Evolutionary conservation across 1,140 invertebrate species (phyloP).

Genomic region (Fopius arisanus): DNA sequence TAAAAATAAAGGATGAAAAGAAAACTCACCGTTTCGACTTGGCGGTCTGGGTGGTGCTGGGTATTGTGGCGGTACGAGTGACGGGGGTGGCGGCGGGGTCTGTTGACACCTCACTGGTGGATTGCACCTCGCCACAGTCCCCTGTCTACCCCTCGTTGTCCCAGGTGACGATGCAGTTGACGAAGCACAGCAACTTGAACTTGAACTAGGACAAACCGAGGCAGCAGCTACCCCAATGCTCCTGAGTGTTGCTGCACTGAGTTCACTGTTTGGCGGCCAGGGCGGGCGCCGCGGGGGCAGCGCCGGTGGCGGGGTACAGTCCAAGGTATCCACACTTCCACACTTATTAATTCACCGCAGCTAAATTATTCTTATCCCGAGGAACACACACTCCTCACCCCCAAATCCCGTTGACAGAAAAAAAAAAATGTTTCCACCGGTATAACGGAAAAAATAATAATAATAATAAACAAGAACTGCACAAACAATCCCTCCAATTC

Average conservation of each 20-base stretch:
- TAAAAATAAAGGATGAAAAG: too few species aligned
- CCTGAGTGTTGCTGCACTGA: slow-evolving; percentile 46
- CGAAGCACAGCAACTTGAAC: not conserved
- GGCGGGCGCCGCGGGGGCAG: slow-evolving; percentile 64
- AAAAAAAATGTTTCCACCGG: too few species aligned
- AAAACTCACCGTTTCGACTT: slow-evolving; percentile 61
- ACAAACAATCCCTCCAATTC: not conserved
- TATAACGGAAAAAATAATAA: too few species aligned
- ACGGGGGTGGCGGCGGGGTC: slow-evolving; percentile 44
- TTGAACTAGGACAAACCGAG: slow-evolving; percentile 13
- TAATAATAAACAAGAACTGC: too few species aligned
- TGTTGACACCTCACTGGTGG: slow-evolving; percentile 28
- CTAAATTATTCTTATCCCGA: not conserved
- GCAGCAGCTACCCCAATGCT: slow-evolving; percentile 38
- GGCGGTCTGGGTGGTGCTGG: slow-evolving; percentile 63
- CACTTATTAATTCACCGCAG: slow-evolving; percentile 47
- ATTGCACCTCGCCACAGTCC: slow-evolving; percentile 13
- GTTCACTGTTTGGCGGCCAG: slow-evolving; percentile 54
- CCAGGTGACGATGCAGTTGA: not conserved
- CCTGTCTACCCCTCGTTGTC: not conserved
- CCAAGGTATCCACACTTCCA: slow-evolving; percentile 63
- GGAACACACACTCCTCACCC: too few species aligned
- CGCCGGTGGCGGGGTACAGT: slow-evolving; percentile 64
- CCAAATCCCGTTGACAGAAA: too few species aligned
- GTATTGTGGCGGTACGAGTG: slow-evolving; percentile 60